Evolutionary conservation across 2,888 invertebrate species (phyloP).

Genomic region (Ophion ventricosus): DNA sequence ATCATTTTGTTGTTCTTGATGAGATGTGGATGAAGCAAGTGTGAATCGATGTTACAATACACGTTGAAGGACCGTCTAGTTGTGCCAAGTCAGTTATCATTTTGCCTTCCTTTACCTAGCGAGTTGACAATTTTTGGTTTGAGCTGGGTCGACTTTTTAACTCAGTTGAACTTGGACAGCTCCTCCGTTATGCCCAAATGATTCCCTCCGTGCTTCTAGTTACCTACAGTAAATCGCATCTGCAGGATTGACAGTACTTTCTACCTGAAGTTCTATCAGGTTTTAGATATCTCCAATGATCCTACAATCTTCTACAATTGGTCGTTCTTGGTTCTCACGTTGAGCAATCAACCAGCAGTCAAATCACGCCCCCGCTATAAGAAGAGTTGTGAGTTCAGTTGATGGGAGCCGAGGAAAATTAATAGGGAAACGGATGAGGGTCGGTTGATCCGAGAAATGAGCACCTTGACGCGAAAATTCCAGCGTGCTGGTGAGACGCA

Average conservation of each 20-base stretch:
- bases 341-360: not conserved
- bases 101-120: not conserved
- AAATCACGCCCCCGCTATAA: not conserved
- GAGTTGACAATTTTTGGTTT: not conserved
- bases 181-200: not conserved
- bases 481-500: slow-evolving; percentile 67
- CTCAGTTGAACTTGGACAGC: not conserved
- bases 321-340: not conserved
- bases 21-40: not conserved
- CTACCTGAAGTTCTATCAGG: not conserved
- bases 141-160: not conserved
- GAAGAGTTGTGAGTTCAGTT: not conserved
- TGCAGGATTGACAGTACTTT: not conserved
- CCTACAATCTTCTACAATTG: not conserved
- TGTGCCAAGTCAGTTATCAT: too few species aligned
- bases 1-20: not conserved
- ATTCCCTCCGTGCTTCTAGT: too few species aligned
- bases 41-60: not conserved
- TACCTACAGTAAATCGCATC: not conserved
- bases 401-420: not conserved
- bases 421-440: slow-evolving; percentile 6
- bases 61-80: not conserved
- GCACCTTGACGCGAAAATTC: slow-evolving; percentile 78
- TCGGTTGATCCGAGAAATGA: slow-evolving; percentile 74
- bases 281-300: not conserved